Percentiles rank a stretch among this genome's conserved stretches.
phyloP scores from a whole-genome alignment of 2,797 vertebrate genomes.

The Lemur catta region DNA sequence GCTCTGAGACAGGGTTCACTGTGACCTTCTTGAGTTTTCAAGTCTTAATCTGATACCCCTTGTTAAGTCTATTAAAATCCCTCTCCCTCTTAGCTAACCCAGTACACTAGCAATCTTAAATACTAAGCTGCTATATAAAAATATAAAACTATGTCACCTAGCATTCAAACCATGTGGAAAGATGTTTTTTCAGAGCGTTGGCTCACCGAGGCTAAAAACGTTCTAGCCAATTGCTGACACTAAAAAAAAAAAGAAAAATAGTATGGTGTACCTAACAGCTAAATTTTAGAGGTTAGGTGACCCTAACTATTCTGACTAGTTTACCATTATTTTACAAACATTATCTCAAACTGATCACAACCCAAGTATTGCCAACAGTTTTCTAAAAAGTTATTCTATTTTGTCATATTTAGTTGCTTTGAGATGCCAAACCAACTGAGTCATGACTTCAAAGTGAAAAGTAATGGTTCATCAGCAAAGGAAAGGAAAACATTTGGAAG shows the following conservation, averaged over 20 bases:
- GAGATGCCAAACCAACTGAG: constrained; percentile 11
- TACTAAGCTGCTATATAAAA: background rate
- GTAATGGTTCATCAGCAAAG: background rate
- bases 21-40: background rate
- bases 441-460: constrained; percentile 1
- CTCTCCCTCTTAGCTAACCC: background rate
- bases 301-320: background rate
- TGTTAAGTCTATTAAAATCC: background rate
- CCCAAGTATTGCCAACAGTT: background rate
- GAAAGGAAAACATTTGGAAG: constrained; percentile 28
- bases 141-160: background rate
- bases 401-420: background rate
- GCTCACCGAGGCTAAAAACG: background rate
- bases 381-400: constrained; percentile 30
- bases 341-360: constrained; percentile 47
- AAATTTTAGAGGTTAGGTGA: background rate
- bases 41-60: background rate
- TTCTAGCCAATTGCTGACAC: background rate
- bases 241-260: background rate
- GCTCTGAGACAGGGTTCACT: background rate
- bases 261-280: background rate
- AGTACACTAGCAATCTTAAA: background rate
- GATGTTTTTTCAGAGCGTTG: background rate
- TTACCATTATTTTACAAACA: background rate
- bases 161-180: background rate